Base-by-base conservation (phyloP, 1,140 invertebrate species). In the Marisa cornuarietis region DNA sequence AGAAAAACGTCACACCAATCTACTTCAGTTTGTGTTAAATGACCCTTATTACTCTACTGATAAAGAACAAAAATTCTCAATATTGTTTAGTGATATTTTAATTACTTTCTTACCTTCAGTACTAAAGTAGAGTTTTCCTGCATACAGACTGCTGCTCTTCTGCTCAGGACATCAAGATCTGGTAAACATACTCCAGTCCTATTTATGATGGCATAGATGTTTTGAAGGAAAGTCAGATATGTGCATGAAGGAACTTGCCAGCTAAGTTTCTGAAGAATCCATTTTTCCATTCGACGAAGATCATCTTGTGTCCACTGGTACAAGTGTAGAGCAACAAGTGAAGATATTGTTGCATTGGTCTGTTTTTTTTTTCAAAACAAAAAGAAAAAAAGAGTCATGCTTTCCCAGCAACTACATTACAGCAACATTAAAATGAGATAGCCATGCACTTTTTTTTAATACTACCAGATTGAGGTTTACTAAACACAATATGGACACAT, bases 261-360 rank as follows among this genome's bases (percentile, higher is more conserved):
- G 13, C 24, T 20, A 51, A 77, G 49, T 65, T n/a, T 22, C 65
- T 54, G 63, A 51, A 77, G 76, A 42, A 77, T 22, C 65, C 51
- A 65, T 20, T 68, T 49, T 65, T 77, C 76, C 76, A 77, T 77
- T n/a, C 76, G 76, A 6, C 49, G n/a, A n/a, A 77, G 49, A 51
- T 77, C 76, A 24, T 26, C 63, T 51, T 52, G 49, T 24, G 62
- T 77, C 76, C 76, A 77, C 65, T 77, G 76, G 61, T 77, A 69
- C 49, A 65, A 62, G 65, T 77, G 76, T 26, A 77, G 63, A 11
- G 31, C n/a, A 24, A n/a, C n/a, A 2, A 68, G 65, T 31, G 22
- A n/a, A 1, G 65, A 68, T 68, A 68, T 11, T 24, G n/a, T 24
- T 31, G 22, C 65, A 11, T 6, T 13, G 11, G 65, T 16, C 65